phyloP scores from a whole-genome alignment of 2,113 vertebrate species.

The Cettia cetti region DNA sequence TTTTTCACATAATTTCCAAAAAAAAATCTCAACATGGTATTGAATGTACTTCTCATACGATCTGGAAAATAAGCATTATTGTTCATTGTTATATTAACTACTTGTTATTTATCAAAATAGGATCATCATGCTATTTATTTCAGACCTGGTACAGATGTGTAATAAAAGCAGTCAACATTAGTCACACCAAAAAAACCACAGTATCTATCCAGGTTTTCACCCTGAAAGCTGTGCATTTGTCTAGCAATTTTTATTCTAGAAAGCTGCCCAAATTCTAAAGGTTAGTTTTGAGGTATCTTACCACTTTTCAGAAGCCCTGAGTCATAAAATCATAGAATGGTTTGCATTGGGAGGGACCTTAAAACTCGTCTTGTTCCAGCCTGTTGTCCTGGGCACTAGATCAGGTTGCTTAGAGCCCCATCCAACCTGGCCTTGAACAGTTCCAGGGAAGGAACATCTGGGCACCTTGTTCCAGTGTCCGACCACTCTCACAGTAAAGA shows the following conservation, averaged over 20 bases:
- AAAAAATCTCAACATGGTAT: rapidly evolving
- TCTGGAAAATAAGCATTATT: background rate
- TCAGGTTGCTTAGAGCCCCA: background rate
- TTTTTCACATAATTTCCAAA: background rate
- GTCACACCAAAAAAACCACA: background rate
- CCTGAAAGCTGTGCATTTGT: background rate
- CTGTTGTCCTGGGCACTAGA: background rate
- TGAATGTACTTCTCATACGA: background rate
- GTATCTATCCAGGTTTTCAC: background rate
- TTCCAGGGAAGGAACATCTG: background rate
- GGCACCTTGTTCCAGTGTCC: background rate
- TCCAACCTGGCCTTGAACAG: background rate
- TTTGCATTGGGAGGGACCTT: background rate
- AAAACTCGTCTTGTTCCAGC: background rate
- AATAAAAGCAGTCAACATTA: background rate
- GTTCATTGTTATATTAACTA: background rate
- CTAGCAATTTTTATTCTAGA: background rate
- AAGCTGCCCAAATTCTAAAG: background rate
- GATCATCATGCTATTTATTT: background rate
- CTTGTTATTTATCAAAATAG: background rate
- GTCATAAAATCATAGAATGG: background rate
- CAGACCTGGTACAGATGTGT: background rate
- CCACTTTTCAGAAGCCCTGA: background rate
- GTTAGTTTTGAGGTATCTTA: background rate
- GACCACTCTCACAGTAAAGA: background rate